phyloP scores from a whole-genome alignment of 2,797 vertebrate genomes.

The Microctenopoma lineatum region DNA sequence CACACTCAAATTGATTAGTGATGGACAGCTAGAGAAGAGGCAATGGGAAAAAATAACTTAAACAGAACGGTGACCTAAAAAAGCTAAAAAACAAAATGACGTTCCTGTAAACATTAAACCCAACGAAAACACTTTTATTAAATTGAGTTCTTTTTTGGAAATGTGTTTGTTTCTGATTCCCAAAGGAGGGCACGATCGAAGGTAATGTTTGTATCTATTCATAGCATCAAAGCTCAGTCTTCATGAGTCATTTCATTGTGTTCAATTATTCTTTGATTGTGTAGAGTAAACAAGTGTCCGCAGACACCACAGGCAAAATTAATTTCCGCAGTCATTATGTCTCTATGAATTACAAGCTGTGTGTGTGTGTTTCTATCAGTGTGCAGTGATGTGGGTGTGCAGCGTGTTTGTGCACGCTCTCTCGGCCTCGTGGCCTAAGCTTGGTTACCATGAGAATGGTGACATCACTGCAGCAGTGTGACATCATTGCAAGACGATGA shows the following conservation, averaged over 20 bases:
- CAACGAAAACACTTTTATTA: background rate
- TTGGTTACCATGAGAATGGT: slow-evolving; percentile 78
- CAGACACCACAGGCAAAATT: slow-evolving; percentile 22
- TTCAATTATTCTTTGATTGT: slow-evolving; percentile 36
- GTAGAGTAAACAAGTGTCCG: slow-evolving; percentile 30
- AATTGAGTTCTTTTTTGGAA: background rate
- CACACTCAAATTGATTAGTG: slow-evolving; percentile 65
- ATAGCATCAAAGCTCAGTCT: slow-evolving; percentile 19
- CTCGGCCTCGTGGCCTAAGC: slow-evolving; percentile 41
- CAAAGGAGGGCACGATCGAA: background rate
- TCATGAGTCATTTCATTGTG: slow-evolving; percentile 29
- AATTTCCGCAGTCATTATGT: slow-evolving; percentile 41
- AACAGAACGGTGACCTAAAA: background rate
- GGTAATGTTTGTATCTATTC: slow-evolving; percentile 1
- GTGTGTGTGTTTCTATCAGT: background rate
- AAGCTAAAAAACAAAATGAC: background rate
- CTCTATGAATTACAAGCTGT: background rate
- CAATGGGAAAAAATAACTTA: slow-evolving; percentile 30
- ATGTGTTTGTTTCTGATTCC: background rate
- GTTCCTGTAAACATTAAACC: background rate
- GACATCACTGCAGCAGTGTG: slow-evolving; percentile 80
- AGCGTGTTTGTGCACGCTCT: background rate
- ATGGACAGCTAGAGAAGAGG: slow-evolving; percentile 25
- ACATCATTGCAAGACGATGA: slow-evolving; percentile 77
- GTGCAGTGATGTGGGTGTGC: background rate